Evolutionary conservation across 2,797 vertebrate genomes (phyloP).

Genomic region (Phylloscopus collybita): DNA sequence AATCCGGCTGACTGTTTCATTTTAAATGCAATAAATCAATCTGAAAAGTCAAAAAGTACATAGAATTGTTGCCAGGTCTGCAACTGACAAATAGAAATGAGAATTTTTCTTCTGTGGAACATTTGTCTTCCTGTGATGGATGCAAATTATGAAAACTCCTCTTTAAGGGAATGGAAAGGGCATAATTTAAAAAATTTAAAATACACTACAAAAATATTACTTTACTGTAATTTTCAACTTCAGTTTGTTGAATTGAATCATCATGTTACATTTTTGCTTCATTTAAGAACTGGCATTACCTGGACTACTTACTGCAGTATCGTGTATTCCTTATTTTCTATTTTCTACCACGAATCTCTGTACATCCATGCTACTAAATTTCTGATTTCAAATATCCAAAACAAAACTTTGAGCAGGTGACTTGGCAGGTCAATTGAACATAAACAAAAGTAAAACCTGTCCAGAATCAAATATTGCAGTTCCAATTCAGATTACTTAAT

Average conservation of each 20-base stretch:
- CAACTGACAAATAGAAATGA: background rate
- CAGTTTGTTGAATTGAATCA: background rate
- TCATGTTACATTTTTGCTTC: background rate
- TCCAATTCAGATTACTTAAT: background rate
- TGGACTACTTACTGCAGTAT: background rate
- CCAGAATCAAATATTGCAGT: background rate
- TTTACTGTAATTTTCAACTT: background rate
- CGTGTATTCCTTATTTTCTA: background rate
- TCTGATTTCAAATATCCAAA: background rate
- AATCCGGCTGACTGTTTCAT: conserved; percentile 9
- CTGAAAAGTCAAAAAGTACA: background rate
- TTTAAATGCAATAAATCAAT: conserved; percentile 22
- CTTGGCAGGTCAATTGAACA: background rate
- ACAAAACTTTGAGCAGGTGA: background rate
- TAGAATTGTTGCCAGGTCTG: background rate
- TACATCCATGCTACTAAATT: background rate
- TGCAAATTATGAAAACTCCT: background rate
- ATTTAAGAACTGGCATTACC: background rate
- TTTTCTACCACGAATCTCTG: background rate
- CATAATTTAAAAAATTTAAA: background rate
- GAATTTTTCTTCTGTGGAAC: background rate
- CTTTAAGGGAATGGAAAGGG: background rate
- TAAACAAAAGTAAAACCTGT: background rate
- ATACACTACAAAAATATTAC: background rate
- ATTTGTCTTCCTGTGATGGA: background rate